Conservation (phyloP, 2,797 vertebrate species). For the Emydoidea blandingii region DNA sequence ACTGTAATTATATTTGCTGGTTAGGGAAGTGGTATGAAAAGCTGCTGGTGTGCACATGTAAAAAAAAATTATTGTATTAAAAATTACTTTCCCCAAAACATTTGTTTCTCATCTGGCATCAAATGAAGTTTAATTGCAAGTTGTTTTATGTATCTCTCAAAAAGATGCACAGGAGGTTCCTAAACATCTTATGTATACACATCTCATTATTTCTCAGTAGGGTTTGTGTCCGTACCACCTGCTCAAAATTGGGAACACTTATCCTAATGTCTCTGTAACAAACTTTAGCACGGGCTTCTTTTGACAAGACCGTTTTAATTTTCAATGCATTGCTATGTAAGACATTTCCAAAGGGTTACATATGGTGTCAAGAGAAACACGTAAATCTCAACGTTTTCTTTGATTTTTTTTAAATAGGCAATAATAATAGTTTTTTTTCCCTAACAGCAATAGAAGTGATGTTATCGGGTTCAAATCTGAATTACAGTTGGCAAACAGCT, state of each 20-base stretch:
- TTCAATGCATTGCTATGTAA: slow-evolving; percentile 64
- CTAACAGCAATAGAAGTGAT: slow-evolving; percentile 62
- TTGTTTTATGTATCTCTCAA: slow-evolving; percentile 82
- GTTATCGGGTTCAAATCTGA: slow-evolving; percentile 73
- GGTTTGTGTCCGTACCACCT: slow-evolving; percentile 80
- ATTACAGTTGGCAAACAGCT: slow-evolving; percentile 74
- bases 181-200: slow-evolving; percentile 81
- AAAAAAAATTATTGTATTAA: slow-evolving; percentile 83
- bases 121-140: slow-evolving; percentile 84
- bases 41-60: slow-evolving; percentile 78
- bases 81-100: slow-evolving; percentile 78
- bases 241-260: slow-evolving; percentile 77
- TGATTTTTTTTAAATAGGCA: slow-evolving; percentile 57
- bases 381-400: slow-evolving; percentile 74
- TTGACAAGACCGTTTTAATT: slow-evolving; percentile 74
- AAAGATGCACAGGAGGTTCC: slow-evolving; percentile 82
- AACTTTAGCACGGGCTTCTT: slow-evolving; percentile 71
- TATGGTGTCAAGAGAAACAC: slow-evolving; percentile 67
- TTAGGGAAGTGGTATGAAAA: slow-evolving; percentile 62
- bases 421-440: slow-evolving; percentile 60
- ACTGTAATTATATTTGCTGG: slow-evolving; percentile 70
- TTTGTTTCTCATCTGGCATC: slow-evolving; percentile 84
- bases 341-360: slow-evolving; percentile 64
- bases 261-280: slow-evolving; percentile 71
- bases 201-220: slow-evolving; percentile 85